Base-by-base conservation (phyloP, 1,140 invertebrate genomes). In the Contarinia nasturtii region DNA sequence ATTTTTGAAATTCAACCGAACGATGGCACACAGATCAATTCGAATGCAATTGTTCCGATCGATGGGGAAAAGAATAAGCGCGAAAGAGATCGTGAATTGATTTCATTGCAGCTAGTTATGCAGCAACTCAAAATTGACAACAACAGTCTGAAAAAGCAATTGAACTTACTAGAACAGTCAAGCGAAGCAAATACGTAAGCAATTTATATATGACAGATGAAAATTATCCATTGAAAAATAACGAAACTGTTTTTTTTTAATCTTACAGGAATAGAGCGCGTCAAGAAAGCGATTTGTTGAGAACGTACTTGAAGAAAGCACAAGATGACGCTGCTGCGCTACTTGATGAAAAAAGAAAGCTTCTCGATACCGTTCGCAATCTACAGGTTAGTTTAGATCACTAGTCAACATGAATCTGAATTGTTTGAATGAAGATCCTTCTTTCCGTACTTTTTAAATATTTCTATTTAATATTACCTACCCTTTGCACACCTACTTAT, bases 261-360 rank as follows among this genome's bases (percentile, higher is more conserved):
- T 34, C 17, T 34, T 11, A 22, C 36, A 63, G 61, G 46, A 64
- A 72, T 49, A 73, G 72, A 50, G 63, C 66, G 15, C 74, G 77
- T 53, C 77, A 81, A 54, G 77, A 81, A 59, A 68, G 67, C 0
- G 73, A 75, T 49, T 58, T 71, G 2, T 54, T 80, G 17, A 72
- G 70, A 50, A 68, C 68, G 1, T 71, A 69, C 53, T 60, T 81
- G 19, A 70, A 72, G 55, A 69, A 72, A 1, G 79, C 82, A 2
- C 80, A 85, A 56, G 80, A 82, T 51, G 75, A 84, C 45, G 77
- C 83, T 1, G 70, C 71, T 15, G 67, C 67, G 21, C 59, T 86
- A 38, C 52, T 83, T 1, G 75, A 78, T 34, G 82, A 86, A 52
- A 86, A 86, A 55, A 74, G 74, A 50, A 70, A 70, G n/a, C 62